These are phyloP conservation scores for Spisula solida DNA, from an alignment of 2,888 invertebrate species.

Conservation along the genomic window DNA sequence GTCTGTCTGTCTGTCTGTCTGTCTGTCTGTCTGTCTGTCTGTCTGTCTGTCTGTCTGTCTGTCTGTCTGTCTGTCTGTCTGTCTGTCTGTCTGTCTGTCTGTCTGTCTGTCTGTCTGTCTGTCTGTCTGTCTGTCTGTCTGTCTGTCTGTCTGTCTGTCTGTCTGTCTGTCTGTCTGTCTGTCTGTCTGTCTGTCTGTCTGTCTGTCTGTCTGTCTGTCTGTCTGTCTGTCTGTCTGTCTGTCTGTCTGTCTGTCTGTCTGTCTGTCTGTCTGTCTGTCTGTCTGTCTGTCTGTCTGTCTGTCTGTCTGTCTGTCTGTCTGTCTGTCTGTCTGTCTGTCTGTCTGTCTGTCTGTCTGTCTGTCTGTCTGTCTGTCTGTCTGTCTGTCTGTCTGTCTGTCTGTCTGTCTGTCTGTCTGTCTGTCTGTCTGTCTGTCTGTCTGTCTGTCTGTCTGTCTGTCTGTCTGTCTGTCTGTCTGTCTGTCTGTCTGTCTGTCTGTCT, in stretches of 20 bases:
- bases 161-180: slow-evolving; percentile 23
- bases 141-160: slow-evolving; percentile 23
- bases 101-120: slow-evolving; percentile 23
- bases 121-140: slow-evolving; percentile 23
- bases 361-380: slow-evolving; percentile 23
- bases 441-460: slow-evolving; percentile 23
- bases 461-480: slow-evolving; percentile 23
- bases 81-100: slow-evolving; percentile 23
- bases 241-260: slow-evolving; percentile 23
- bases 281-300: slow-evolving; percentile 23
- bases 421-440: slow-evolving; percentile 23
- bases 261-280: slow-evolving; percentile 23
- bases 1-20: slow-evolving; percentile 23
- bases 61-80: slow-evolving; percentile 23
- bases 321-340: slow-evolving; percentile 23
- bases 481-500: slow-evolving; percentile 23
- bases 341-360: slow-evolving; percentile 23
- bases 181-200: slow-evolving; percentile 23
- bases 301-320: slow-evolving; percentile 23
- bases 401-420: slow-evolving; percentile 23
- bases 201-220: slow-evolving; percentile 23
- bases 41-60: slow-evolving; percentile 23
- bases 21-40: slow-evolving; percentile 23
- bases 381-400: slow-evolving; percentile 23
- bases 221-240: slow-evolving; percentile 23